Evolutionary conservation across 2,797 vertebrate species (phyloP), one percentile per base, ranked within the genome.

Genomic region (Selene dorsalis): DNA sequence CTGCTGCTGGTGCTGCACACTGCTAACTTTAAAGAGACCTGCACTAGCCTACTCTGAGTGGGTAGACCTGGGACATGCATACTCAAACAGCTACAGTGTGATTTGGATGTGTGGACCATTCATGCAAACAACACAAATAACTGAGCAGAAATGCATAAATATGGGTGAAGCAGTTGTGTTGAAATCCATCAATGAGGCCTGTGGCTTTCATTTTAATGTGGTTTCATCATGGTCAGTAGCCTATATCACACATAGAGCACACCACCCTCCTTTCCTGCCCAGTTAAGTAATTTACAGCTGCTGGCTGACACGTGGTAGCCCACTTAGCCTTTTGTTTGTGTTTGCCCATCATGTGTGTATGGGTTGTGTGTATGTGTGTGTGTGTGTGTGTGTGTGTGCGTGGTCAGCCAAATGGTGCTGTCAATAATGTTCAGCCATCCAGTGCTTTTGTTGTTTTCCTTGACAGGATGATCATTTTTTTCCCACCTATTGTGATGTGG

Each of bases 241-340:
- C n/a, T n/a, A 30, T 52, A 50, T 78, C 41, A 43, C 18, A 65
- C 32, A 57, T 78, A 35, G 56, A 20, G 14, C 11, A 18, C 62
- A 7, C 64, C 65, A 30, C 61, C 63, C 57, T 55, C 52, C 38
- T 38, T 56, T 71, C 43, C 65, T 65, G 24, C 52, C 59, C 71
- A 61, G 43, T 83, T 24, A 70, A 84, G 80, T 81, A 38, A 78
- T 85, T 86, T 88, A 84, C 90, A 94, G 93, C 91, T 91, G 88
- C 65, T 87, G 91, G 84, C 83, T 83, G 79, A 73, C 73, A 75
- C 76, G 86, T 86, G 88, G 83, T 82, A 56, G 81, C 66, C 86
- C 80, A 84, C 71, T 87, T 79, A 87, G 85, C 83, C 87, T 84
- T 91, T 91, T 92, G 89, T 93, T 85, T 84, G 75, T 92, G 89